Percentiles rank a stretch among this genome's conserved stretches.
These are phyloP conservation scores for Gnathonemus echidnorhynchus DNA, from an alignment of 2,113 vertebrate genomes.

Conservation along the genomic window DNA sequence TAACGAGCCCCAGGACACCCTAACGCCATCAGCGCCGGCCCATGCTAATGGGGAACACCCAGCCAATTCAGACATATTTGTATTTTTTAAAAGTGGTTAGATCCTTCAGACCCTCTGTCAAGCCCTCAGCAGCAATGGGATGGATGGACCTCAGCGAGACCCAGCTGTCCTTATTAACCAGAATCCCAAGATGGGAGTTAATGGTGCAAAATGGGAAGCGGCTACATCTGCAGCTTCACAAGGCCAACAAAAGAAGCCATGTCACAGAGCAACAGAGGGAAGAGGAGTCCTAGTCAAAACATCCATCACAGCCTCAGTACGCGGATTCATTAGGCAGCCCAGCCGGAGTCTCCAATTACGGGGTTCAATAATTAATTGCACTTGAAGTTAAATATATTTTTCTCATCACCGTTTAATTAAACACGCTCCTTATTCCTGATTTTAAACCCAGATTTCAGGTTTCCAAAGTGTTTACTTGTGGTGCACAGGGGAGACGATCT, in stretches of 20 bases:
- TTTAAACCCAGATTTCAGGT: constrained; percentile 70
- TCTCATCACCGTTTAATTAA: constrained; percentile 99
- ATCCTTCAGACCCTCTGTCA: constrained; percentile 28
- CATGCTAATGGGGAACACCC: not conserved
- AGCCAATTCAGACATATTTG: not conserved
- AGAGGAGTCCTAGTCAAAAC: constrained; percentile 61
- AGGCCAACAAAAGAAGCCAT: constrained; percentile 21
- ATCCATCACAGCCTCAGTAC: constrained; percentile 87
- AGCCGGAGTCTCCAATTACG: constrained; percentile 82
- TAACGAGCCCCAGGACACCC: not conserved
- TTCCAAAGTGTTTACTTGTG: constrained; percentile 76
- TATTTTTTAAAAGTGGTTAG: not conserved
- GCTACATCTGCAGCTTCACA: constrained; percentile 23
- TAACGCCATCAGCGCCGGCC: not conserved
- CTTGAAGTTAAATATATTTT: constrained; percentile 96
- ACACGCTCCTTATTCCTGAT: constrained; percentile 77
- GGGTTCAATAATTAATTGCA: constrained; percentile 97
- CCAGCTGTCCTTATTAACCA: constrained; percentile 53
- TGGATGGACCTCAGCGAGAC: constrained; percentile 49
- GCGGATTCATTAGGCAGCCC: constrained; percentile 96
- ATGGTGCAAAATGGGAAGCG: constrained; percentile 44
- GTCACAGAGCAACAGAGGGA: constrained; percentile 30
- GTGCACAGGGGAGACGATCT: constrained; percentile 63
- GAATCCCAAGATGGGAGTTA: constrained; percentile 48
- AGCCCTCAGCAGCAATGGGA: constrained; percentile 31